phyloP scores from a whole-genome alignment of 2,888 invertebrate genomes.

The Heliothis peltigera region DNA sequence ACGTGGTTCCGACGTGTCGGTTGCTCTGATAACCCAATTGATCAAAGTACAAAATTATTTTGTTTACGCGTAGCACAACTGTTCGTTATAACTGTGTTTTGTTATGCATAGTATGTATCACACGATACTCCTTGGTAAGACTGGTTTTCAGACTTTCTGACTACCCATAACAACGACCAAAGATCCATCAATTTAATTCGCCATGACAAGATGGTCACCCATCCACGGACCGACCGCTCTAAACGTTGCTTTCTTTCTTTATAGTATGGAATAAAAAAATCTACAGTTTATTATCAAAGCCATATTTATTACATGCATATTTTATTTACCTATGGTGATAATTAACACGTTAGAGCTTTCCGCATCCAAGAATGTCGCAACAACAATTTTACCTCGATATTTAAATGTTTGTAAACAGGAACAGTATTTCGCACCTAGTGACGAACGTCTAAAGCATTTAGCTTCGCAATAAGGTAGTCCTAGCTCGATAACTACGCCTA shows the following conservation, averaged over 20 bases:
- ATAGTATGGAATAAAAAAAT: too few species aligned
- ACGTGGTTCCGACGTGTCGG: slow-evolving; percentile 9
- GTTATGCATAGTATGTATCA: too few species aligned
- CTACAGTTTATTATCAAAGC: background rate
- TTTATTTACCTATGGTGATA: slow-evolving; percentile 20
- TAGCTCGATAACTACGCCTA: slow-evolving; percentile 12
- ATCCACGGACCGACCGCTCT: too few species aligned
- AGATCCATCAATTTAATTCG: too few species aligned
- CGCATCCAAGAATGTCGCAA: slow-evolving; percentile 28
- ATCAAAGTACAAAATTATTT: slow-evolving; percentile 38
- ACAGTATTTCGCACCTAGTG: slow-evolving; percentile 19
- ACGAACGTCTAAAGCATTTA: slow-evolving; percentile 25
- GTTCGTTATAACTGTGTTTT: background rate
- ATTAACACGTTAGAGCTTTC: slow-evolving; percentile 38
- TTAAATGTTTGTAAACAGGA: slow-evolving; percentile 7
- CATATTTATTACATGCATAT: slow-evolving; percentile 23
- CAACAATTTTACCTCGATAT: slow-evolving; percentile 14
- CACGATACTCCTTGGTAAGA: too few species aligned
- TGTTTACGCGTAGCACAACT: slow-evolving; percentile 12
- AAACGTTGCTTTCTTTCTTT: too few species aligned
- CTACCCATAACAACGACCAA: too few species aligned
- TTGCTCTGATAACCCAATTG: slow-evolving; percentile 23
- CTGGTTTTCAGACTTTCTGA: too few species aligned
- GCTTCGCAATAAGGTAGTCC: slow-evolving; percentile 26
- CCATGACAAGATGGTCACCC: too few species aligned